Base-by-base conservation (phyloP, 2,888 invertebrate genomes). In the Drosophila limbata region DNA sequence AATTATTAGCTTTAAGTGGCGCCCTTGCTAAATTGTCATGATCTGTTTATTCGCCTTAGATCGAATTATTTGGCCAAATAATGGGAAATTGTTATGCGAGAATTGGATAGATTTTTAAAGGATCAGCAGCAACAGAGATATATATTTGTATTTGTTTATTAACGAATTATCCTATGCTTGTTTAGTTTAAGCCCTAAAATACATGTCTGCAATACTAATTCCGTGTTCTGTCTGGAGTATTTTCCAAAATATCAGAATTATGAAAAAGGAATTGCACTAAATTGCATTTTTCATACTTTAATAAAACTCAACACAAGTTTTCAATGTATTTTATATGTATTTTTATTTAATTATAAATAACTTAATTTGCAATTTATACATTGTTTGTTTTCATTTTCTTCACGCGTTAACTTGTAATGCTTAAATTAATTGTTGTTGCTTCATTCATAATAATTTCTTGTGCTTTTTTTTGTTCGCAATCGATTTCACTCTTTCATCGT, bases 321-420 rank as follows among this genome's bases (percentile, higher is more conserved):
- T 71, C 72, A 73, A 79, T 88, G 84, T 86, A 75, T 84, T 84
- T 81, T 82, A 63, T 87, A 84, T 91, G 70, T 81, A 84, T 57
- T 84, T 91, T 91, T 88, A 89, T 92, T 91, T 91, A 91, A 90
- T 92, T 92, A 92, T 92, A 92, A 92, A 92, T 92, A 92, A 92
- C 92, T 92, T 92, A 91, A 88, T 81, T 90, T 90, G 72, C 88
- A 87, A 91, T 90, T 84, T 91, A 90, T 91, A 90, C 87, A 88
- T 44, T 53, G 17, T 19, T 64, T 60, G 8, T 56, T 64, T 55
- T 64, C 25, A 25, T 25, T 59, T 64, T 65, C 60, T 76, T 67
- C 81, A 79, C 77, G 72, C 84, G 53, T 78, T 73, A 86, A 76
- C 70, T 72, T 62, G 72, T 63, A 65, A 79, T 66, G 61, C 79